A percentile compares a stretch with the other conserved stretches of the same genome.
Evolutionary conservation across 2,797 vertebrate genomes (phyloP).

Genomic region (Fistularia tabacaria): DNA sequence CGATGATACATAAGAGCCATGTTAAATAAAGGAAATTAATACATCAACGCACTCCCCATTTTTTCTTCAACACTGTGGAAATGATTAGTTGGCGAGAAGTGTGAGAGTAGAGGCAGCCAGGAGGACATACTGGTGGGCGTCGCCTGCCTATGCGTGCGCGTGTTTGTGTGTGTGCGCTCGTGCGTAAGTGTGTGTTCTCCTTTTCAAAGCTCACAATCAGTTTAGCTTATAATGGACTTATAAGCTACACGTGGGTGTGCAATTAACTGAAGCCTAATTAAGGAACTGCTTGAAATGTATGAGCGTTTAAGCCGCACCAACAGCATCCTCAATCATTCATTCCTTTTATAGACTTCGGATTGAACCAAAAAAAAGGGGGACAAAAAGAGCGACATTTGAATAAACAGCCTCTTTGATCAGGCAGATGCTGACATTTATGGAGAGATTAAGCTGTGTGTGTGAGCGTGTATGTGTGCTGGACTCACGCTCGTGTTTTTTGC

Average conservation of each 20-base stretch:
- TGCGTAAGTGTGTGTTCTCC: conserved; percentile 4
- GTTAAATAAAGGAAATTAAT: conserved; percentile 3
- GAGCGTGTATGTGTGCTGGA: no score
- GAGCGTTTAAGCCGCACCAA: conserved; percentile 29
- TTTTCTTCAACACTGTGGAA: conserved; percentile 16
- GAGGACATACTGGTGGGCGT: conserved; percentile 6
- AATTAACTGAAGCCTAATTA: conserved; percentile 63
- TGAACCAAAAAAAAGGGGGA: background rate
- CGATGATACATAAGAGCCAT: background rate
- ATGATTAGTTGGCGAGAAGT: conserved; percentile 27
- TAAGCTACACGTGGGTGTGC: conserved; percentile 54
- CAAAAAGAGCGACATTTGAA: conserved; percentile 13
- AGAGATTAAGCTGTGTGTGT: no score
- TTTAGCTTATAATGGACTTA: conserved; percentile 56
- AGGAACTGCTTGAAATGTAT: conserved; percentile 43
- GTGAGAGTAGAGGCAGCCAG: conserved; percentile 9
- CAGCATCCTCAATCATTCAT: conserved; percentile 8
- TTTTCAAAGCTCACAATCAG: conserved; percentile 37
- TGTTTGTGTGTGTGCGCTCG: conserved; percentile 10
- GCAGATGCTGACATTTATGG: conserved; percentile 5
- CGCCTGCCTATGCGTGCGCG: conserved; percentile 1
- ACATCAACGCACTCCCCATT: conserved; percentile 10
- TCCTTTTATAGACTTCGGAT: conserved; percentile 23
- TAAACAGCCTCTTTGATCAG: conserved; percentile 15
- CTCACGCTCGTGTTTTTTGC: no score